Evolutionary conservation across 2,797 vertebrate genomes (phyloP), one percentile per base, ranked within the genome.

Genomic region (Schizothorax lantsangensis): DNA sequence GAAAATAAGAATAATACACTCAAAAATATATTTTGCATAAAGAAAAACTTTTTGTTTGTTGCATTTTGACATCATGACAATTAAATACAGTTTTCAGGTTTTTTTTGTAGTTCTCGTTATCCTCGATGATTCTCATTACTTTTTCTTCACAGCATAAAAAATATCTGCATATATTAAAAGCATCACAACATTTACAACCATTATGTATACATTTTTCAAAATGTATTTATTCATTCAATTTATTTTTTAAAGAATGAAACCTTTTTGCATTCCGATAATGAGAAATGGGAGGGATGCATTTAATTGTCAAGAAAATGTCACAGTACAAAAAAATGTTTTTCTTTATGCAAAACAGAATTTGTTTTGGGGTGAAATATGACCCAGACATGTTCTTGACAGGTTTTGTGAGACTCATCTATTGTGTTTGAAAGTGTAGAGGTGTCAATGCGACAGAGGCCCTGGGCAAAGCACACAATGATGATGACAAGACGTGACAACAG

Each of bases 401-500:
- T 81, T 73, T 81, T 47, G 57, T 10, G 69, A 81, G 84, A 47
- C 33, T 52, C 54, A 81, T 73, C 30, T 71, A 64, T 5, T 69
- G 33, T 81, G 52, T 79, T 69, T 71, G 26, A 85, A 79, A 72
- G 74, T 54, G 5, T 57, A 79, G 81, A 91, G 92, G 94, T 94
- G 93, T 94, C 93, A 93, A 89, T 52, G 66, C 87, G 91, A 77
- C 90, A 92, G 87, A 88, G 92, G 93, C 94, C 89, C 87, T 83
- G 88, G 94, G 92, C 94, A 90, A 85, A 90, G 47, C 85, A 90
- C 26, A 69, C 88, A 86, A 87, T 92, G 93, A 95, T 84, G 91
- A 91, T 91, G 91, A 94, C 80, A 59, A 94, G 92, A 92, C 88
- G 87, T 93, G 92, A 91, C 92, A 93, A 91, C 92, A 88, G 91